Conservation (phyloP, 2,888 invertebrate species). For the Dendrolimus pini region DNA sequence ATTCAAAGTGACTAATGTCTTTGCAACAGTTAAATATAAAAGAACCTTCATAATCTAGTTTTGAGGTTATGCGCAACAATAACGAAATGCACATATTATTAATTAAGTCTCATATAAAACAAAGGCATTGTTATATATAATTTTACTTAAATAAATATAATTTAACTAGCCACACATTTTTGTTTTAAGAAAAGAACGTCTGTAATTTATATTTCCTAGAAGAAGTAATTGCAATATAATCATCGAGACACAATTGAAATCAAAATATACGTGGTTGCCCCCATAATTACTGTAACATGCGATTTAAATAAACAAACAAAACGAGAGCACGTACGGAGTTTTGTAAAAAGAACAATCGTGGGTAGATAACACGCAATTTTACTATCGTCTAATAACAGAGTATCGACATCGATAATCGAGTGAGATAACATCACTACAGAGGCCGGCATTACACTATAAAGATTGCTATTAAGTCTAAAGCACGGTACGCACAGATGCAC, state of each 20-base stretch:
- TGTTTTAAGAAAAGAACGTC: neutral
- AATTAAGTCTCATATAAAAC: no score
- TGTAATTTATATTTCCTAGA: neutral
- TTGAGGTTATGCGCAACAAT: no score
- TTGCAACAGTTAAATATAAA: no score
- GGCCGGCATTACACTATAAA: slow-evolving; percentile 62
- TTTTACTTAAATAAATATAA: slow-evolving; percentile 10
- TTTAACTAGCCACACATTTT: neutral
- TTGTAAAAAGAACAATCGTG: slow-evolving; percentile 19
- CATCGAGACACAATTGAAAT: neutral
- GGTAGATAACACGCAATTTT: slow-evolving; percentile 31
- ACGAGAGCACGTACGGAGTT: neutral
- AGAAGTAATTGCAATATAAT: neutral
- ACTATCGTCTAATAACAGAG: slow-evolving; percentile 35
- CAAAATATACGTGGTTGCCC: neutral
- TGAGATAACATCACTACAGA: slow-evolving; percentile 54
- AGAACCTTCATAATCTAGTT: no score
- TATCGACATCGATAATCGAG: slow-evolving; percentile 54
- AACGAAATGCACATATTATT: no score
- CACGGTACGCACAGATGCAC: slow-evolving; percentile 35
- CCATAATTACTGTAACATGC: neutral
- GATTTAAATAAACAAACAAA: slow-evolving; percentile 9
- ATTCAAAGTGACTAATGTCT: no score
- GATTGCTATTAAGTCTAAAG: slow-evolving; percentile 73
- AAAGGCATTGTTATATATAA: no score